These are phyloP conservation scores for Automeris io DNA, from an alignment of 2,888 invertebrate species.

Conservation along the genomic window DNA sequence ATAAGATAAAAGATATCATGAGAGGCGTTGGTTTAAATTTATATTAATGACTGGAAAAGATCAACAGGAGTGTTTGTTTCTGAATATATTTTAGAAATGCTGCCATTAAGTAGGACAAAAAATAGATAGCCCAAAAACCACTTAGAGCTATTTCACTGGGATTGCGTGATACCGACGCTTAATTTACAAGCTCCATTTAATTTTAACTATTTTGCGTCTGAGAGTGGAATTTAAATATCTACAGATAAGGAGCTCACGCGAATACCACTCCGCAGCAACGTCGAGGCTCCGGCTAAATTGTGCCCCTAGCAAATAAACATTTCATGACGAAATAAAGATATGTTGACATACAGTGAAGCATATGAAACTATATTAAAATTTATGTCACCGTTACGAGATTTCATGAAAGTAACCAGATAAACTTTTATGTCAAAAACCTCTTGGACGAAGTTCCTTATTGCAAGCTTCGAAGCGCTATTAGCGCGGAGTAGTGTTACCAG, in stretches of 20 bases:
- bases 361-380: background rate
- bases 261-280: constrained; percentile 42
- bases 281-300: constrained; percentile 47
- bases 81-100: constrained; percentile 17
- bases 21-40: too few relatives aligned
- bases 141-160: constrained; percentile 66
- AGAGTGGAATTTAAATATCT: constrained; percentile 62
- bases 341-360: too few relatives aligned
- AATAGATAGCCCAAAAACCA: constrained; percentile 58
- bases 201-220: constrained; percentile 66
- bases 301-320: constrained; percentile 54
- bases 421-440: too few relatives aligned
- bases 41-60: too few relatives aligned
- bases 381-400: background rate
- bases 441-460: too few relatives aligned
- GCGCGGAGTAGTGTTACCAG: too few relatives aligned
- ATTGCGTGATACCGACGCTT: constrained; percentile 76
- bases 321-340: too few relatives aligned
- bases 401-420: too few relatives aligned
- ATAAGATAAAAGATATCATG: too few relatives aligned
- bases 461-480: too few relatives aligned
- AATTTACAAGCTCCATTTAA: constrained; percentile 71
- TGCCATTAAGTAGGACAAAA: constrained; percentile 47
- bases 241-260: constrained; percentile 73
- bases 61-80: constrained; percentile 4